phyloP scores from a whole-genome alignment of 2,888 invertebrate species.

The Ethmia dodecea region DNA sequence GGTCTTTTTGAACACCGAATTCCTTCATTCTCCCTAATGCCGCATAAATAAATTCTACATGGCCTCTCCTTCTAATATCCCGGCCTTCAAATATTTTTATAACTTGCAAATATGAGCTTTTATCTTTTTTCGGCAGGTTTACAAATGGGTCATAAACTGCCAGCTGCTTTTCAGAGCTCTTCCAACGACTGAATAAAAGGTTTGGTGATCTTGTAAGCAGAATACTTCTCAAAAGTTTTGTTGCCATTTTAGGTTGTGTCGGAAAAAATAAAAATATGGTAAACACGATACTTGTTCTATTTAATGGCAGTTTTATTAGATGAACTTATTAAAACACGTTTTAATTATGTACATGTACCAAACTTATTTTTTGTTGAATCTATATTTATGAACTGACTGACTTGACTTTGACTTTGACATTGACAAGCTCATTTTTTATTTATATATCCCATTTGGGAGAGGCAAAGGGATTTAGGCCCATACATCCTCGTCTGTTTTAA shows the following conservation, averaged over 20 bases:
- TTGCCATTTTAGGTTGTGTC: constrained; percentile 37
- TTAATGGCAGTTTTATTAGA: too few relatives aligned
- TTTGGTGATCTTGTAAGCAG: constrained; percentile 36
- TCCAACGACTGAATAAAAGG: constrained; percentile 47
- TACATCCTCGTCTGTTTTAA: too few relatives aligned
- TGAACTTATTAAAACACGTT: too few relatives aligned
- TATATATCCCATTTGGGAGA: too few relatives aligned
- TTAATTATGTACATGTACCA: too few relatives aligned
- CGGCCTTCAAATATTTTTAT: constrained; percentile 84
- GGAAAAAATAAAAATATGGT: too few relatives aligned
- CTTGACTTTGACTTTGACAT: too few relatives aligned
- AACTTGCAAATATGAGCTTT: constrained; percentile 83
- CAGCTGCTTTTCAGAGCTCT: constrained; percentile 55
- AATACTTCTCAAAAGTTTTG: constrained; percentile 47
- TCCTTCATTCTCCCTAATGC: constrained; percentile 93
- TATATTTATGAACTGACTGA: too few relatives aligned
- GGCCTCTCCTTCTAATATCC: constrained; percentile 86
- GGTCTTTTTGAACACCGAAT: constrained; percentile 91
- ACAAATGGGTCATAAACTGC: constrained; percentile 65
- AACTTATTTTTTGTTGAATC: too few relatives aligned
- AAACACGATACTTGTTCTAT: too few relatives aligned
- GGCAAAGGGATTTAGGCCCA: too few relatives aligned
- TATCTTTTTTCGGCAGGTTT: constrained; percentile 75
- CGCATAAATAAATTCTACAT: constrained; percentile 96
- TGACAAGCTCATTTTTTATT: too few relatives aligned